These are phyloP conservation scores for Acleris sparsana DNA, from an alignment of 2,888 invertebrate species.

Conservation along the genomic window DNA sequence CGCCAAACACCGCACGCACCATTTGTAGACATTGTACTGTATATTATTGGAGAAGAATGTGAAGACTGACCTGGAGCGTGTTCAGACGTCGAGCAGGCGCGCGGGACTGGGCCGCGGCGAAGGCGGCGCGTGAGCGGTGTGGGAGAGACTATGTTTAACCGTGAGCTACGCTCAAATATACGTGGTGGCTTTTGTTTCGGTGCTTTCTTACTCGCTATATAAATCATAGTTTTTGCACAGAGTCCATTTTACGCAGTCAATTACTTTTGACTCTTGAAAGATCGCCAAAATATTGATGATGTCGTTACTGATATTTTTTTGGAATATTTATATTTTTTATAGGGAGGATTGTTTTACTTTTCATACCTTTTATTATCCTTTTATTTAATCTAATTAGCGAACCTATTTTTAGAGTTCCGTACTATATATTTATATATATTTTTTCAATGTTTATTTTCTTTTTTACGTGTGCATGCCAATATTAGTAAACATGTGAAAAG, in stretches of 20 bases:
- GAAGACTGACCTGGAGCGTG: slow-evolving; percentile 76
- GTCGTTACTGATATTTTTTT: slow-evolving; percentile 3
- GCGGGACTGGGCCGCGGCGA: slow-evolving; percentile 69
- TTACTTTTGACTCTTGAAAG: slow-evolving; percentile 26
- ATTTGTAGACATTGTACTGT: slow-evolving; percentile 14
- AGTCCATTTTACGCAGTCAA: slow-evolving; percentile 25
- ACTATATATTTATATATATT: too few relatives aligned
- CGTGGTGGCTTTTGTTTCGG: slow-evolving; percentile 73
- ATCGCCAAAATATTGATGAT: slow-evolving; percentile 28
- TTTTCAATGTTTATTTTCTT: too few relatives aligned
- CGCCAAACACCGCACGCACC: slow-evolving; percentile 35
- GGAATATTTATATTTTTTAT: neutral
- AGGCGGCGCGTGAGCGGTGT: slow-evolving; percentile 62
- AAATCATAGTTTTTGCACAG: slow-evolving; percentile 42
- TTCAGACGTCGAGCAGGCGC: slow-evolving; percentile 70
- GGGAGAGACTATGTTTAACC: slow-evolving; percentile 80
- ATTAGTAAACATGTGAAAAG: too few relatives aligned
- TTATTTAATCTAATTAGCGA: neutral
- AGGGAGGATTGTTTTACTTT: too few relatives aligned
- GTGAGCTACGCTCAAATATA: slow-evolving; percentile 81
- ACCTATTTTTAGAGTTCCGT: too few relatives aligned
- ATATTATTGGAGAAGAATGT: slow-evolving; percentile 39
- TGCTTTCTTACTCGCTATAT: slow-evolving; percentile 70
- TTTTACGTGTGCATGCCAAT: too few relatives aligned
- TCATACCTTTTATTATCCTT: neutral